Conservation (phyloP, 2,888 invertebrate species). For the Danaus chrysippus region DNA sequence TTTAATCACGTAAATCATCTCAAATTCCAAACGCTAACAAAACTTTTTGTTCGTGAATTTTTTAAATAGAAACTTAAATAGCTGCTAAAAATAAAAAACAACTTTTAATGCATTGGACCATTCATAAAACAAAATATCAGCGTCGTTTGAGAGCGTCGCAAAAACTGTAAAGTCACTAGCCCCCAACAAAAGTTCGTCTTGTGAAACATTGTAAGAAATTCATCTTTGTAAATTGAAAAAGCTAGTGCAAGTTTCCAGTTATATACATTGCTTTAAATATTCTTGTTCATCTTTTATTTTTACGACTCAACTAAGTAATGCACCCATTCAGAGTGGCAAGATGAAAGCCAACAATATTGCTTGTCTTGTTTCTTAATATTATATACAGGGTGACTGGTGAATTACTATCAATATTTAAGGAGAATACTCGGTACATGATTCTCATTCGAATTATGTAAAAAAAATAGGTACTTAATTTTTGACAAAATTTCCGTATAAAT, state of each 20-base stretch:
- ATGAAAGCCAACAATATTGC: too few relatives aligned
- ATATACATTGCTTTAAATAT: slow-evolving; percentile 25
- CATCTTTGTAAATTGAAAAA: slow-evolving; percentile 39
- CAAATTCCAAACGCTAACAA: too few relatives aligned
- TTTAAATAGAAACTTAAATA: too few relatives aligned
- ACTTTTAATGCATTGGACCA: background rate
- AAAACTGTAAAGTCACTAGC: slow-evolving; percentile 25
- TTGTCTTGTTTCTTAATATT: too few relatives aligned
- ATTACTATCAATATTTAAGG: too few relatives aligned
- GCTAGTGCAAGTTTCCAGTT: slow-evolving; percentile 32
- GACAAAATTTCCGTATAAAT: too few relatives aligned
- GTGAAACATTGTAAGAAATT: slow-evolving; percentile 34
- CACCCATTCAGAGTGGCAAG: background rate
- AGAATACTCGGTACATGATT: too few relatives aligned
- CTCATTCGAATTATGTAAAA: too few relatives aligned
- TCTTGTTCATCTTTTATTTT: slow-evolving; percentile 20
- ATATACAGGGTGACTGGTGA: too few relatives aligned
- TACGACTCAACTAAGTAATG: slow-evolving; percentile 14
- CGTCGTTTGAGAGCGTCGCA: slow-evolving; percentile 13
- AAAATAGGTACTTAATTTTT: too few relatives aligned
- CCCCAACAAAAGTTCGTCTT: slow-evolving; percentile 30
- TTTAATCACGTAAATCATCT: too few relatives aligned
- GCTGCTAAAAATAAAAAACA: background rate
- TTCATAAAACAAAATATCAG: slow-evolving; percentile 9
- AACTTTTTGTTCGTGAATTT: too few relatives aligned